Evolutionary conservation across 2,797 vertebrate species (phyloP).

Genomic region (Petrocephalus schoutedeni): DNA sequence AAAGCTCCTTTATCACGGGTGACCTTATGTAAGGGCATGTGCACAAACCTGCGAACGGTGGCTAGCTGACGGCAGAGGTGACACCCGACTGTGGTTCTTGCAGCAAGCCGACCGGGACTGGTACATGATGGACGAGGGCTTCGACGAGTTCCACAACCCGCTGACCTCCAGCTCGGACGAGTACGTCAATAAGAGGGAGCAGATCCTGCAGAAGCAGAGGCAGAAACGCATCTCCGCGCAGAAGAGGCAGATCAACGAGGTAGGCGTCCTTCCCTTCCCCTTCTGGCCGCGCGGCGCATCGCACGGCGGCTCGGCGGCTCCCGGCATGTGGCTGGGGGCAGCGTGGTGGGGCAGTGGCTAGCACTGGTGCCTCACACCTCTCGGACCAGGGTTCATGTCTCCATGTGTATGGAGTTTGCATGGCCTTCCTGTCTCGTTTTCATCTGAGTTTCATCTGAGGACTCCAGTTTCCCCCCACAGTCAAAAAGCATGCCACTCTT

Average conservation of each 20-base stretch:
- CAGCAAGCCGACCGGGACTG: conserved; percentile 98
- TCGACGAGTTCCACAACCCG: conserved; percentile 93
- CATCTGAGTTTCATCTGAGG: no score
- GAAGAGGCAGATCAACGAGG: conserved; percentile 95
- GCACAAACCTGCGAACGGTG: background rate
- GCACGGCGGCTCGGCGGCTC: no score
- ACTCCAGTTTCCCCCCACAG: no score
- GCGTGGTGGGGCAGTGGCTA: no score
- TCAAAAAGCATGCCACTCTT: no score
- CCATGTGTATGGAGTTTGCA: no score
- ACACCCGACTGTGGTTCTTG: background rate
- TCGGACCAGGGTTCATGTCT: no score
- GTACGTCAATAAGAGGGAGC: conserved; percentile 88
- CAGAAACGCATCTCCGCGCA: conserved; percentile 97
- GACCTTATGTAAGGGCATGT: background rate
- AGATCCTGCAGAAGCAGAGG: conserved; percentile 91
- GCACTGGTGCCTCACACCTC: no score
- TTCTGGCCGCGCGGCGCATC: background rate
- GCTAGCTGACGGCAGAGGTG: background rate
- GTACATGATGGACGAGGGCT: conserved; percentile 99
- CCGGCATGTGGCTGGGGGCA: background rate
- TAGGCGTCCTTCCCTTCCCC: conserved; percentile 35
- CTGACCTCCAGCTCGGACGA: conserved; percentile 88
- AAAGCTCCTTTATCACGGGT: background rate
- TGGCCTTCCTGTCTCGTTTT: no score